A percentile compares a stretch with the other conserved stretches of the same genome.
Evolutionary conservation across 2,113 vertebrate genomes (phyloP).

Genomic region (Menidia beryllina): DNA sequence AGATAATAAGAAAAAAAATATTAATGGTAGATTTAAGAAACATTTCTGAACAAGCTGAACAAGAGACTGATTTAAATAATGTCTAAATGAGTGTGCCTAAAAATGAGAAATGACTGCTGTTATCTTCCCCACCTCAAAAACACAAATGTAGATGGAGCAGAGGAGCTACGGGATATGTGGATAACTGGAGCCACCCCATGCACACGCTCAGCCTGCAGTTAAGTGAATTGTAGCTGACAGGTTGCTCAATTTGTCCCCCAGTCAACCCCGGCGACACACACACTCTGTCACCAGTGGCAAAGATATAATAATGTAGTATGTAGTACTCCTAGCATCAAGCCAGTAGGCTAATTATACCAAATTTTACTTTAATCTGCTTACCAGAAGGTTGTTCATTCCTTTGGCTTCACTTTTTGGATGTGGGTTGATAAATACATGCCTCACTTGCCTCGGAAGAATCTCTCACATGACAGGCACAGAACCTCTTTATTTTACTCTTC

Average conservation of each 20-base stretch:
- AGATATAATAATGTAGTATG: conserved; percentile 77
- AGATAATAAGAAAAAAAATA: too few relatives aligned
- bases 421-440: neutral
- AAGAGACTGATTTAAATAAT: too few relatives aligned
- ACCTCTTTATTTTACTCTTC: conserved; percentile 10
- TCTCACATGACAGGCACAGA: conserved; percentile 25
- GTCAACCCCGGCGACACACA: conserved; percentile 65
- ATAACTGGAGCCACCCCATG: neutral
- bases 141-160: too few relatives aligned
- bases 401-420: conserved; percentile 25
- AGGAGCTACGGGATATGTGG: too few relatives aligned
- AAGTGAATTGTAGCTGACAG: conserved; percentile 74
- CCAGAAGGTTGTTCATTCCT: conserved; percentile 71
- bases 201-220: conserved; percentile 22
- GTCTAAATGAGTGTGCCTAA: too few relatives aligned
- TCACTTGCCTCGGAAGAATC: conserved; percentile 34
- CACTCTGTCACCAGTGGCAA: conserved; percentile 74
- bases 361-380: conserved; percentile 77
- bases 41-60: too few relatives aligned
- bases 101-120: too few relatives aligned
- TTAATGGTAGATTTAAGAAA: too few relatives aligned
- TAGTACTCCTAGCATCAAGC: conserved; percentile 63
- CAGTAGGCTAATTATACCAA: conserved; percentile 77
- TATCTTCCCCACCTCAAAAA: too few relatives aligned
- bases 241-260: conserved; percentile 60